Evolutionary conservation across 2,797 vertebrate genomes (phyloP).

Genomic region (Takifugu rubripes): DNA sequence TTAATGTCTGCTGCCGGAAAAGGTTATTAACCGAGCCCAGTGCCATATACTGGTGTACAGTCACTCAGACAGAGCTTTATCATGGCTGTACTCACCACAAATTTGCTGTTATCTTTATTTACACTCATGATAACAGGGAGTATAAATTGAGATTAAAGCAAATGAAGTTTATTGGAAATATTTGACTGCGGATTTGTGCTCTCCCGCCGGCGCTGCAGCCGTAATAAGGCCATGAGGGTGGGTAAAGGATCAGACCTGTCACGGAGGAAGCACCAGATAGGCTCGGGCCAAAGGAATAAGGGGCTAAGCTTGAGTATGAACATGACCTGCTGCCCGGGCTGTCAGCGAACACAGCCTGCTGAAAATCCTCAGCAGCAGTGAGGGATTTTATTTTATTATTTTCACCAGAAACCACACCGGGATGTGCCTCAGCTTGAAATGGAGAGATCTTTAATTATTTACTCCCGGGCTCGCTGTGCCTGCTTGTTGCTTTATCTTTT

Average conservation of each 20-base stretch:
- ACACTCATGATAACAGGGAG: constrained; percentile 31
- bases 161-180: constrained; percentile 13
- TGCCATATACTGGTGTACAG: constrained; percentile 20
- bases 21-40: constrained; percentile 9
- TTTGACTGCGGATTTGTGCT: constrained; percentile 6
- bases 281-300: constrained; percentile 27
- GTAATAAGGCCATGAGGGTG: constrained; percentile 11
- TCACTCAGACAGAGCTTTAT: constrained; percentile 40
- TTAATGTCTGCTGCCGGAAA: constrained; percentile 19
- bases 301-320: constrained; percentile 31
- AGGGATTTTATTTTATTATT: constrained; percentile 28
- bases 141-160: constrained; percentile 33
- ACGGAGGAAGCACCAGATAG: constrained; percentile 18
- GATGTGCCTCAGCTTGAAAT: constrained; percentile 20
- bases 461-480: constrained; percentile 18
- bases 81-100: constrained; percentile 28
- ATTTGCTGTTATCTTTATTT: constrained; percentile 30
- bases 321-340: constrained; percentile 21
- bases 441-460: constrained; percentile 33
- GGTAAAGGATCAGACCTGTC: constrained; percentile 10
- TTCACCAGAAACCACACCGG: constrained; percentile 28
- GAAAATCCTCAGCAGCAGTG: constrained; percentile 14
- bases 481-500: constrained; percentile 28
- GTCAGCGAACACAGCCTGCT: constrained; percentile 27
- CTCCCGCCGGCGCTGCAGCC: background rate